phyloP scores from a whole-genome alignment of 1,140 invertebrate genomes.

The Panonychus citri region DNA sequence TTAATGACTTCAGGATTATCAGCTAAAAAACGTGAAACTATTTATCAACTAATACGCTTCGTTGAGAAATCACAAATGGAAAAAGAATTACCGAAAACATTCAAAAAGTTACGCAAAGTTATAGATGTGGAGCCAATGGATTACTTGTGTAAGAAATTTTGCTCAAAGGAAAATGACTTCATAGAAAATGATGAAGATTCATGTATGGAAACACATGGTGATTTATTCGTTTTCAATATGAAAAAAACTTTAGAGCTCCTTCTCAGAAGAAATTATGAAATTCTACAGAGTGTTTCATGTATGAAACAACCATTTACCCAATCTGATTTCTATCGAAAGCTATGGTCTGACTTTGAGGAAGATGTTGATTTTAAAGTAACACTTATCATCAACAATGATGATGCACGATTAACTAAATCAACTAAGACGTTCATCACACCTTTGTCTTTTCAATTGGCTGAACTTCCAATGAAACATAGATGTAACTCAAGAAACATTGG shows the following conservation, averaged over 20 bases:
- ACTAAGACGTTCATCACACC: not conserved
- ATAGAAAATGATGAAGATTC: not conserved
- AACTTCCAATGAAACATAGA: not conserved
- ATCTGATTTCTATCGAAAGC: not conserved
- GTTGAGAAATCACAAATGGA: too few species aligned
- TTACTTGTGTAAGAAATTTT: not conserved
- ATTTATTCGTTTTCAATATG: not conserved
- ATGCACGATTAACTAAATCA: not conserved
- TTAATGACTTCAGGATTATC: too few species aligned
- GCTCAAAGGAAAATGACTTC: not conserved
- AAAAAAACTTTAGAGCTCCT: not conserved
- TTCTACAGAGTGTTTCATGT: not conserved
- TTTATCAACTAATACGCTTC: too few species aligned
- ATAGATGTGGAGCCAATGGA: too few species aligned
- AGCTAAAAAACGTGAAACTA: too few species aligned
- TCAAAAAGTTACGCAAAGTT: too few species aligned
- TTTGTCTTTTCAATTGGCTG: not conserved
- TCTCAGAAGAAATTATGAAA: not conserved
- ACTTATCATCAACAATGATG: not conserved
- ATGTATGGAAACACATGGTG: not conserved
- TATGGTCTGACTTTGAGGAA: not conserved
- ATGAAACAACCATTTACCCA: not conserved
- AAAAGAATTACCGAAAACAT: too few species aligned
- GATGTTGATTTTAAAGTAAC: not conserved
- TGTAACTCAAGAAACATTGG: not conserved